These are phyloP conservation scores for Natrix natrix DNA, from an alignment of 2,797 vertebrate species.

Conservation along the genomic window DNA sequence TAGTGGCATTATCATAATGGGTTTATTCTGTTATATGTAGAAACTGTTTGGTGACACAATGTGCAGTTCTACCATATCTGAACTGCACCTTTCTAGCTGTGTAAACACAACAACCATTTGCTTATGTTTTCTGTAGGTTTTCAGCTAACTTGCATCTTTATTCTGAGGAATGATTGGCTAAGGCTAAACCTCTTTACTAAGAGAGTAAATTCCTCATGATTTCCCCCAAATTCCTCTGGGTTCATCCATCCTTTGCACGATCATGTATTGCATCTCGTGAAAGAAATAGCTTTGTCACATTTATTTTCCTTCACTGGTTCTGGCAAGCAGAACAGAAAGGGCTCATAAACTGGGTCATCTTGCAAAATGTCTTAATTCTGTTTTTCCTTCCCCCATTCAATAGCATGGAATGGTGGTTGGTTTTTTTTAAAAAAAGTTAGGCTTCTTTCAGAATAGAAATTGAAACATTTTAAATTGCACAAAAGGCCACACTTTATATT, in stretches of 20 bases:
- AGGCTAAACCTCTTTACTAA: not conserved
- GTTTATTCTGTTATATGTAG: not conserved
- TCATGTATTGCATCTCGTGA: not conserved
- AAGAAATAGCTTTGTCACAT: not conserved
- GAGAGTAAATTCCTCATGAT: not conserved
- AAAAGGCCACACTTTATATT: not conserved
- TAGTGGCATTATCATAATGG: not conserved
- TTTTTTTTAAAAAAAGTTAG: no score
- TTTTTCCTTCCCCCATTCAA: not conserved
- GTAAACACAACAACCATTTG: not conserved
- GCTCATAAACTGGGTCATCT: not conserved
- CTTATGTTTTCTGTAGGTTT: not conserved
- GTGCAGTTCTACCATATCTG: not conserved
- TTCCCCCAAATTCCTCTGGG: not conserved
- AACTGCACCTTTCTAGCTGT: not conserved
- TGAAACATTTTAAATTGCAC: not conserved
- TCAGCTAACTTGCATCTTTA: not conserved
- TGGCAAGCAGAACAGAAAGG: not conserved
- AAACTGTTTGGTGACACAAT: not conserved
- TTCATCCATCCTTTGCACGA: not conserved
- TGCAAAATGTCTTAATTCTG: not conserved
- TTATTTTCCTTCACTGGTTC: not conserved
- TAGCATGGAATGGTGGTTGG: not conserved
- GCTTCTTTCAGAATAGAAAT: not conserved
- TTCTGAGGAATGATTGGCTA: not conserved